phyloP scores from a whole-genome alignment of 2,113 vertebrate genomes.

The Xiphorhynchus elegans region DNA sequence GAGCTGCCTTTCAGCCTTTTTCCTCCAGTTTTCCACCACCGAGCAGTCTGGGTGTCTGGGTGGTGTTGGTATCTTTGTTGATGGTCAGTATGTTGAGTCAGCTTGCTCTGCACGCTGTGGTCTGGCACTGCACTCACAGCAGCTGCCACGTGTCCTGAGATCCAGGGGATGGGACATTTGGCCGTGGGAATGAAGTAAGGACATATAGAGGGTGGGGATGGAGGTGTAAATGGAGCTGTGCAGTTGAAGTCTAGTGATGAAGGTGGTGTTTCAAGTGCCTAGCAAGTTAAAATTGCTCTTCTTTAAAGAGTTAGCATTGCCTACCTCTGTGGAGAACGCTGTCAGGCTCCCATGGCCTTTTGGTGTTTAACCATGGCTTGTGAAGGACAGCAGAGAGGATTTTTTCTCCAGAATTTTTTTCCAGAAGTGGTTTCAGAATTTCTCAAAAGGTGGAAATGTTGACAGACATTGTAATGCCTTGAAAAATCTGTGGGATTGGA shows the following conservation, averaged over 20 bases:
- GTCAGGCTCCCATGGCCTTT: neutral
- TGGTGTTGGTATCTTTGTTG: neutral
- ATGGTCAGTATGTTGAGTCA: neutral
- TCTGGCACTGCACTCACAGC: neutral
- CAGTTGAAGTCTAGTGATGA: neutral
- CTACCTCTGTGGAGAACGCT: neutral
- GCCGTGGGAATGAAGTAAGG: neutral
- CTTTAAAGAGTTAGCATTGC: neutral
- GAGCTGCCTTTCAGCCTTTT: neutral
- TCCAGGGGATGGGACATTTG: neutral
- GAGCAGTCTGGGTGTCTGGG: neutral
- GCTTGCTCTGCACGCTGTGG: neutral
- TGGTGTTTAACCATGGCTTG: neutral
- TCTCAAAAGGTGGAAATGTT: neutral
- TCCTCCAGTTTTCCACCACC: neutral
- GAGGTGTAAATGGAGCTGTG: rapidly evolving
- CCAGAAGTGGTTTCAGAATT: neutral
- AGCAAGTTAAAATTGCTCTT: neutral
- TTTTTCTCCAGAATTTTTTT: neutral
- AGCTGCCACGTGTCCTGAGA: neutral
- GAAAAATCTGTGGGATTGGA: neutral
- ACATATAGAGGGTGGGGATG: neutral
- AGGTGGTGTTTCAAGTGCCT: neutral
- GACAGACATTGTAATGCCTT: neutral
- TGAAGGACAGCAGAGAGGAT: neutral